Conservation (phyloP, 2,113 vertebrate genomes). For the chimpanzee (Pan troglodytes) region NHGRI_mPanTro3-v2.1_pri NC_072401.2:143520001-143520500, state of each 20-base stretch:
- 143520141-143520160: not conserved
- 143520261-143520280: not conserved
- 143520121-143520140: not conserved
- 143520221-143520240: not conserved
- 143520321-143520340: not conserved
- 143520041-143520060: not conserved
- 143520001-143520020: not conserved
- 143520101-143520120: not conserved
- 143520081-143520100: not conserved
- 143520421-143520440: not conserved
- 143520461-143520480: not conserved
- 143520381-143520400: not conserved
- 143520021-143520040: not conserved
- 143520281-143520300: not conserved
- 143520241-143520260: not conserved
- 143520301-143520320: not conserved
- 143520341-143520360: conserved; percentile 6
- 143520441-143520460: not conserved
- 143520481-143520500: not conserved
- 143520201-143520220: not conserved
- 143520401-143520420: not conserved
- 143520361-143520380: not conserved
- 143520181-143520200: not conserved
- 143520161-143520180: not conserved
- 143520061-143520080: not conserved